phyloP scores from a whole-genome alignment of 2,888 invertebrate genomes.

The Agrotis clavis region DNA sequence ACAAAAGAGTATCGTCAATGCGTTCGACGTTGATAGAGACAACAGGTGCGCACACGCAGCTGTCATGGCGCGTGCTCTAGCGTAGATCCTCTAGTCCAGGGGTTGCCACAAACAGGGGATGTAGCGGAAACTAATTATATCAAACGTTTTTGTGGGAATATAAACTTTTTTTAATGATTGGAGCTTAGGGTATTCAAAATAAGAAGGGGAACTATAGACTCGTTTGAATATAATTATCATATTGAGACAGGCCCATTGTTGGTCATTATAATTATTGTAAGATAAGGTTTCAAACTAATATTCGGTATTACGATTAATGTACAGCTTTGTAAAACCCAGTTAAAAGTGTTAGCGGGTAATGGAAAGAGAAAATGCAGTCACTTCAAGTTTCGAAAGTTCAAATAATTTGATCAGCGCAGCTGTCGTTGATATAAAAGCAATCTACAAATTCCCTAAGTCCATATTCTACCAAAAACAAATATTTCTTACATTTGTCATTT shows the following conservation, averaged over 20 bases:
- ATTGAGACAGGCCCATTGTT: background rate
- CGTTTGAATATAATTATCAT: constrained; percentile 23
- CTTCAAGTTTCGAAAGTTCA: too few species aligned
- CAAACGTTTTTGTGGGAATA: constrained; percentile 13
- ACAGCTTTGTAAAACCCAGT: too few species aligned
- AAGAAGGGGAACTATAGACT: background rate
- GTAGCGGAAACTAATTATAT: constrained; percentile 65
- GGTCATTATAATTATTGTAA: background rate
- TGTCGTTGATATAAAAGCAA: too few species aligned
- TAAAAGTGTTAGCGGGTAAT: too few species aligned
- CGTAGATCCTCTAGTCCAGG: constrained; percentile 69
- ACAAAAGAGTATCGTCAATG: constrained; percentile 23
- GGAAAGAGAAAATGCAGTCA: too few species aligned
- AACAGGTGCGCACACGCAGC: constrained; percentile 75
- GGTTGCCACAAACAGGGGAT: constrained; percentile 58
- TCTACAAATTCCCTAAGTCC: too few species aligned
- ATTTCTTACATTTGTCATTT: too few species aligned
- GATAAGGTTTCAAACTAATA: too few species aligned
- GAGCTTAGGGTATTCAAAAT: background rate
- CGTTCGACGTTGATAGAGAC: constrained; percentile 26
- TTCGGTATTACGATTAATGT: too few species aligned
- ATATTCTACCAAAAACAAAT: too few species aligned
- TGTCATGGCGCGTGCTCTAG: constrained; percentile 75
- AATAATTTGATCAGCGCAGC: too few species aligned
- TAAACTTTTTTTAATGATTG: background rate